These are phyloP conservation scores for Scyliorhinus canicula DNA, from an alignment of 2,797 vertebrate species.

Conservation along the genomic window DNA sequence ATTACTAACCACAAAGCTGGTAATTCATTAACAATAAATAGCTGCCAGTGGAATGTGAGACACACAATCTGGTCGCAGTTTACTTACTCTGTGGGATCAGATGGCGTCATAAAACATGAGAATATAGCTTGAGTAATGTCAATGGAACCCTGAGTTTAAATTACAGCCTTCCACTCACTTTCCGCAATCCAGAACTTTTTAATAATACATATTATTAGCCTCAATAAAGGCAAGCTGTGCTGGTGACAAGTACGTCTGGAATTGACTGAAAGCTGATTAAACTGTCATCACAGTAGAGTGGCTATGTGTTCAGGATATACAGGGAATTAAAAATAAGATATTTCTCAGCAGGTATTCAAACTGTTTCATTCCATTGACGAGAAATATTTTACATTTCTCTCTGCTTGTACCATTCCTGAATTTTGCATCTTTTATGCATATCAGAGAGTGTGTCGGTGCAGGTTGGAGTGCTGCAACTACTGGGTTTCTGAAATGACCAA, in stretches of 20 bases:
- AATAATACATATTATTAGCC: conserved; percentile 23
- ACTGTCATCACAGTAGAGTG: neutral
- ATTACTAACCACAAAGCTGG: neutral
- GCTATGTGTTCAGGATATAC: neutral
- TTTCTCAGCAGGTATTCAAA: neutral
- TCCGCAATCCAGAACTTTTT: neutral
- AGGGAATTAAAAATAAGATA: neutral
- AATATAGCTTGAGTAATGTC: neutral
- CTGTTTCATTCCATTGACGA: neutral
- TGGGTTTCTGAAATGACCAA: neutral
- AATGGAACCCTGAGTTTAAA: conserved; percentile 22
- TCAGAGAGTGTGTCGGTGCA: neutral
- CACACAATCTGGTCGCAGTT: neutral
- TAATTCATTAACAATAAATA: conserved; percentile 24
- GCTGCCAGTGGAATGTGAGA: neutral
- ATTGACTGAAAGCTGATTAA: neutral
- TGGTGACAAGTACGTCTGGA: neutral
- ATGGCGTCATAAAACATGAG: neutral
- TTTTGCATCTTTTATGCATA: neutral
- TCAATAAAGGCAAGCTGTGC: neutral
- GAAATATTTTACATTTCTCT: neutral
- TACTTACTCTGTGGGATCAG: neutral
- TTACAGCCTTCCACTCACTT: conserved; percentile 18
- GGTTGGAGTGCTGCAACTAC: neutral
- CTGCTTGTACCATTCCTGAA: neutral